Evolutionary conservation across 2,797 vertebrate species (phyloP).

Genomic region (Peromyscus aztecus): DNA sequence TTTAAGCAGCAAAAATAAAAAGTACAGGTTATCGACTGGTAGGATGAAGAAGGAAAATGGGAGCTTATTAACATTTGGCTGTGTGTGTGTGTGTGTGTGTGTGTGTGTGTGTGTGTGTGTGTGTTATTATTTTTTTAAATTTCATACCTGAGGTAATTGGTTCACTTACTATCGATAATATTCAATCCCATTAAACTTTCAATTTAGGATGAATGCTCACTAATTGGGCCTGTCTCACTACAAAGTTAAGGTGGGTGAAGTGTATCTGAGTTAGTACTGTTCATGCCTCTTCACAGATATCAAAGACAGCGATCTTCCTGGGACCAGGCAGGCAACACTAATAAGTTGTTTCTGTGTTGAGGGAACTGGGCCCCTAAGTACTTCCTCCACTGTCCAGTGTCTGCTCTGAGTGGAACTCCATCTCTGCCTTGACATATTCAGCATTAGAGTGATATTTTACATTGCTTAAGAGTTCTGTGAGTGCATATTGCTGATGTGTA

Average conservation of each 20-base stretch:
- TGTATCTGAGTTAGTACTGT: neutral
- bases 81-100: neutral
- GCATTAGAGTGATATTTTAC: slow-evolving; percentile 86
- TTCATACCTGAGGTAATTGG: neutral
- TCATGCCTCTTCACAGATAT: slow-evolving; percentile 30
- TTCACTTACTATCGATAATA: slow-evolving; percentile 10
- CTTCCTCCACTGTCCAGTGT: neutral
- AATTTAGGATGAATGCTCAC: slow-evolving; percentile 16
- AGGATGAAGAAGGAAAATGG: neutral
- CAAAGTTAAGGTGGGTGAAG: slow-evolving; percentile 54
- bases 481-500: slow-evolving; percentile 89
- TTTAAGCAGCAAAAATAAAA: neutral
- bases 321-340: slow-evolving; percentile 68
- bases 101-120: neutral
- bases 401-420: neutral
- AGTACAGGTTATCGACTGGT: neutral
- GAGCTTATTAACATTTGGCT: neutral
- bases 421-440: slow-evolving; percentile 59
- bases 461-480: slow-evolving; percentile 87
- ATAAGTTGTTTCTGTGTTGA: slow-evolving; percentile 57
- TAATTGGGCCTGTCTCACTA: slow-evolving; percentile 31
- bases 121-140: slow-evolving; percentile 20
- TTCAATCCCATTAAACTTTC: slow-evolving; percentile 7
- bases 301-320: neutral
- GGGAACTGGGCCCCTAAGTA: slow-evolving; percentile 76